phyloP scores from a whole-genome alignment of 2,888 invertebrate genomes.

The Beris chalybata region DNA sequence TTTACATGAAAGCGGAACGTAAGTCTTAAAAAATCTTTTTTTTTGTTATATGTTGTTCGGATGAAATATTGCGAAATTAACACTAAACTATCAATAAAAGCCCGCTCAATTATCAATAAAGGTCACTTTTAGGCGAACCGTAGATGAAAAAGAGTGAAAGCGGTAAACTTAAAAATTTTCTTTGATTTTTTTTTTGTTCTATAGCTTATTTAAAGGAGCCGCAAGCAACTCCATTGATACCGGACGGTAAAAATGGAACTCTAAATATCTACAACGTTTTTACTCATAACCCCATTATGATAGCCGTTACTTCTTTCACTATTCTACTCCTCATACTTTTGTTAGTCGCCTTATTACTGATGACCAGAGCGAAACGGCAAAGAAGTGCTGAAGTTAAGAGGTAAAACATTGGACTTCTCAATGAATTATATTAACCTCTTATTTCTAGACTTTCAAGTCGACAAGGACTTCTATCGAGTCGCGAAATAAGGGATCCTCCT shows the following conservation, averaged over 20 bases:
- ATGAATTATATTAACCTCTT: neutral
- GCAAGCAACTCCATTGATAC: slow-evolving; percentile 55
- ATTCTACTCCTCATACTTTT: slow-evolving; percentile 51
- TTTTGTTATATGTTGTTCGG: too few relatives aligned
- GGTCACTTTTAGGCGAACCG: too few relatives aligned
- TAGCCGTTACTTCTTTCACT: slow-evolving; percentile 50
- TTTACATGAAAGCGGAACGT: slow-evolving; percentile 85
- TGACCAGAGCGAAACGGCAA: slow-evolving; percentile 49
- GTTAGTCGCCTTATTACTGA: slow-evolving; percentile 47
- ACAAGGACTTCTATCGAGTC: slow-evolving; percentile 30
- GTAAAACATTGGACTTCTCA: slow-evolving; percentile 39
- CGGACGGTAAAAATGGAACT: slow-evolving; percentile 49
- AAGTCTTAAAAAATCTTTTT: slow-evolving; percentile 52
- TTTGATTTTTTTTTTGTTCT: slow-evolving; percentile 12
- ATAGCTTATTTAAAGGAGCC: slow-evolving; percentile 55
- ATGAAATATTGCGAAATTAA: too few relatives aligned
- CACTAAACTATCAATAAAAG: too few relatives aligned
- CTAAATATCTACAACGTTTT: slow-evolving; percentile 49
- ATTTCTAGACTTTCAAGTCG: slow-evolving; percentile 36
- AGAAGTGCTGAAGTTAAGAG: slow-evolving; percentile 48
- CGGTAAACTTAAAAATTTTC: too few relatives aligned
- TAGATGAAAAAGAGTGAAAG: too few relatives aligned
- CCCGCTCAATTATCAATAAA: too few relatives aligned
- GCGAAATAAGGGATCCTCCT: slow-evolving; percentile 45
- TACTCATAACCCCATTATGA: slow-evolving; percentile 51